phyloP scores from a whole-genome alignment of 2,888 invertebrate species.

The Melipona bicolor region DNA sequence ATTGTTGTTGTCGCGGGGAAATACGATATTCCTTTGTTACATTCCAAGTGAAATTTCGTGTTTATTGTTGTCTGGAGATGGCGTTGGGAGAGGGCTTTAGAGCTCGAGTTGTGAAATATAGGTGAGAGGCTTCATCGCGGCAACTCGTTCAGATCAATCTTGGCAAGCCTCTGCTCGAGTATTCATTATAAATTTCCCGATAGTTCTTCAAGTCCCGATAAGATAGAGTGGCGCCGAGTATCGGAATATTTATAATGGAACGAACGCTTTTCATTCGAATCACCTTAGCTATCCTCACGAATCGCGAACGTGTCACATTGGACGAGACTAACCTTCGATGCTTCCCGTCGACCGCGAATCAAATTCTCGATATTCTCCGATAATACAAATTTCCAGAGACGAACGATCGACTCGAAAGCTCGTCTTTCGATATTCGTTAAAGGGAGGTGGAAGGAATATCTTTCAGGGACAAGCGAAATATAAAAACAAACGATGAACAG shows the following conservation, averaged over 20 bases:
- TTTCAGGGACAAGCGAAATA: background rate
- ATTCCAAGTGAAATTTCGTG: conserved; percentile 11
- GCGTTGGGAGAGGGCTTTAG: conserved; percentile 22
- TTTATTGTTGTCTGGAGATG: conserved; percentile 26
- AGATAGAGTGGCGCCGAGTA: conserved; percentile 21
- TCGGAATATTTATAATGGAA: conserved; percentile 52
- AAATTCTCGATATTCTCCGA: too few relatives aligned
- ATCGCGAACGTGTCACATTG: conserved; percentile 17
- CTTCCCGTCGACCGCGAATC: background rate
- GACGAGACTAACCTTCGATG: conserved; percentile 3
- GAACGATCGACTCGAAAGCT: background rate
- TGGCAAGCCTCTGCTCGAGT: conserved; percentile 30
- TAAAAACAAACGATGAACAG: background rate
- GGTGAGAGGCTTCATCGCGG: conserved; percentile 47
- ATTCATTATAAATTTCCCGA: conserved; percentile 61
- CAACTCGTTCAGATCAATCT: conserved; percentile 34
- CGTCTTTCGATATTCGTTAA: background rate
- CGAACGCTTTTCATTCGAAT: conserved; percentile 17
- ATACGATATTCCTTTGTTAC: background rate
- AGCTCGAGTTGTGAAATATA: conserved; percentile 47
- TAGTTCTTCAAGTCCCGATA: conserved; percentile 45
- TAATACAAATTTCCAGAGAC: background rate
- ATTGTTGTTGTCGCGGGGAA: background rate
- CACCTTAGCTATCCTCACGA: conserved; percentile 8
- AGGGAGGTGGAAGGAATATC: background rate